These are phyloP conservation scores for Lemur catta DNA, from an alignment of 2,797 vertebrate genomes.

Conservation along the genomic window DNA sequence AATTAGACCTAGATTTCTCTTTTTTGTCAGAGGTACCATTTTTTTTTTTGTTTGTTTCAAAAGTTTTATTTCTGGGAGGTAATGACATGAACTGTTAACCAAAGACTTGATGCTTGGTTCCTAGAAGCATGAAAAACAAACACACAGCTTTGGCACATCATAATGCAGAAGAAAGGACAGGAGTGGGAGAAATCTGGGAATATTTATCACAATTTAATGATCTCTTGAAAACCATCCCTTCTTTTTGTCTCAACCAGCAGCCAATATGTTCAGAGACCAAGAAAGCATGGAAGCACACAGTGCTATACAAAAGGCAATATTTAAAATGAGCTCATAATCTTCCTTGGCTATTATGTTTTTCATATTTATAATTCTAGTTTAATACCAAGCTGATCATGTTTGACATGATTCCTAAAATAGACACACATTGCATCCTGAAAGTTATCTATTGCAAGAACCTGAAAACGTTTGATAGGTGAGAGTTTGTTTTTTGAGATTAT, in stretches of 20 bases:
- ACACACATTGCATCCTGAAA: background rate
- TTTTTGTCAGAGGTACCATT: background rate
- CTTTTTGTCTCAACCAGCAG: background rate
- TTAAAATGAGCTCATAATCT: background rate
- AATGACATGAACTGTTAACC: conserved; percentile 1
- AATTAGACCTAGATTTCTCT: conserved; percentile 10
- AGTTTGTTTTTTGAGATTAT: background rate
- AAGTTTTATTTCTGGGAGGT: conserved; percentile 2
- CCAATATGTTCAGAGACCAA: background rate
- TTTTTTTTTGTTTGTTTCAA: conserved; percentile 4
- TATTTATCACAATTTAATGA: conserved; percentile 25
- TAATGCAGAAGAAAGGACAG: background rate
- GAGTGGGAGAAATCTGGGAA: background rate
- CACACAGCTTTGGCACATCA: background rate
- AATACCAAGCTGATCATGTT: background rate
- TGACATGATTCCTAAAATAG: background rate
- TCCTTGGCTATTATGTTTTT: background rate
- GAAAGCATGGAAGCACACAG: background rate
- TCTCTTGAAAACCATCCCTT: background rate
- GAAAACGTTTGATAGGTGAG: background rate
- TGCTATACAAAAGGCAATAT: background rate
- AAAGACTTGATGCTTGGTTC: background rate
- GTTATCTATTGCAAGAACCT: background rate
- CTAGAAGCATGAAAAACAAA: conserved; percentile 28
- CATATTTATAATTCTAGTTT: background rate